Percentiles rank a stretch among this genome's conserved stretches.
Conservation (phyloP, 2,797 vertebrate species). For the Melanotaenia trifasciata region DNA sequence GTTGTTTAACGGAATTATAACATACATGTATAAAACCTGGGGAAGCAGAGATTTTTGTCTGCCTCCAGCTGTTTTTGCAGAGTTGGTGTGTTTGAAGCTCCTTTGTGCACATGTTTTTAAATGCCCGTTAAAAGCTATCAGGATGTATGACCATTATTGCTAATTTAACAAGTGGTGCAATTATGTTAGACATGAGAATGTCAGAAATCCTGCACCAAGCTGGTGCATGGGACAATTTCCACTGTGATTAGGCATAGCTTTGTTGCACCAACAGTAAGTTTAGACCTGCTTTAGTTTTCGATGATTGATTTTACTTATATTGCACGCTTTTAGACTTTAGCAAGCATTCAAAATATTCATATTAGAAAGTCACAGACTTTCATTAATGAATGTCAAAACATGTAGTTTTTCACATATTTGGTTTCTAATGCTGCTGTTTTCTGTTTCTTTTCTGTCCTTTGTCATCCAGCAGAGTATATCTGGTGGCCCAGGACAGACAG, state of each 20-base stretch:
- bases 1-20: neutral
- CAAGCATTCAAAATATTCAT: neutral
- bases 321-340: constrained; percentile 1
- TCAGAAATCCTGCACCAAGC: neutral
- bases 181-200: neutral
- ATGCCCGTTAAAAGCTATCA: neutral
- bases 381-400: neutral
- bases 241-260: constrained; percentile 15
- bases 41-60: constrained; percentile 11
- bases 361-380: constrained; percentile 1
- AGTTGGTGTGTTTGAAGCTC: constrained; percentile 21
- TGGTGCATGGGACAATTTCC: neutral
- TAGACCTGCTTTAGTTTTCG: constrained; percentile 23
- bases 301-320: constrained; percentile 10
- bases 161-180: constrained; percentile 15
- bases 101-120: constrained; percentile 17
- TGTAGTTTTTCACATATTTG: neutral
- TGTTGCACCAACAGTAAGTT: constrained; percentile 18
- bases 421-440: constrained; percentile 45
- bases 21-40: constrained; percentile 6
- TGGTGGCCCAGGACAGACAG: constrained; percentile 95
- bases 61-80: constrained; percentile 33
- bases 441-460: constrained; percentile 39
- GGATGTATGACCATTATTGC: constrained; percentile 6
- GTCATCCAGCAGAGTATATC: constrained; percentile 88